These are phyloP conservation scores for Momotus momota DNA, from an alignment of 2,797 vertebrate species.

Conservation along the genomic window DNA sequence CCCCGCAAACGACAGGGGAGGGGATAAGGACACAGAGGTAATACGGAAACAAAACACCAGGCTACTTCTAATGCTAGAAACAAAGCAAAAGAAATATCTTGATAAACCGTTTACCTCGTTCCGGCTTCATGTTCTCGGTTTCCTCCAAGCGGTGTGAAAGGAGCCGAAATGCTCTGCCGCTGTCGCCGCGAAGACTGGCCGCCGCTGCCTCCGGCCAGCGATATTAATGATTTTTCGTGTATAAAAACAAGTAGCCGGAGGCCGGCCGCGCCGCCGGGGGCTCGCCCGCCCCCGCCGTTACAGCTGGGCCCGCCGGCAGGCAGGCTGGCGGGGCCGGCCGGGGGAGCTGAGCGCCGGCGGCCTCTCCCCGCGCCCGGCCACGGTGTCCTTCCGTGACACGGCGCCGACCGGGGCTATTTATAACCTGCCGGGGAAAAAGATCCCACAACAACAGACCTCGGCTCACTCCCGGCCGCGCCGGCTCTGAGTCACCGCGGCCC, in stretches of 20 bases:
- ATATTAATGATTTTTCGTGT: neutral
- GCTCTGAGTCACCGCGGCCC: conserved; percentile 45
- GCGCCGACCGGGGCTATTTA: conserved; percentile 74
- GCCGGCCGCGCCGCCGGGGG: neutral
- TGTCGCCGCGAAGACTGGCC: neutral
- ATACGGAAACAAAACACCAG: neutral
- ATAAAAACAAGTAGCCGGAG: neutral
- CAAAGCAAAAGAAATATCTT: neutral
- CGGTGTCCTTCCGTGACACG: conserved; percentile 76
- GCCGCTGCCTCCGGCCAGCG: neutral
- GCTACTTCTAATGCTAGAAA: neutral
- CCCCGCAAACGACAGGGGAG: neutral
- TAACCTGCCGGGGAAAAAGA: conserved; percentile 69
- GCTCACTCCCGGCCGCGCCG: neutral
- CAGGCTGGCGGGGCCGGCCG: neutral
- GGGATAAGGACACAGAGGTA: neutral
- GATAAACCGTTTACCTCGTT: conserved; percentile 87
- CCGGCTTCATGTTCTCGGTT: conserved; percentile 88
- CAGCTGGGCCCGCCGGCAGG: conserved; percentile 55
- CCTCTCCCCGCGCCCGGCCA: conserved; percentile 50
- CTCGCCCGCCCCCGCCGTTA: conserved; percentile 14
- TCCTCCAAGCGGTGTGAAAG: conserved; percentile 1
- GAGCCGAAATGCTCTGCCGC: neutral
- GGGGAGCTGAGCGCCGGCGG: neutral
- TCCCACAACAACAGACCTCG: conserved; percentile 50